phyloP scores from a whole-genome alignment of 2,797 vertebrate genomes.

The Triplophysa bombifrons region DNA sequence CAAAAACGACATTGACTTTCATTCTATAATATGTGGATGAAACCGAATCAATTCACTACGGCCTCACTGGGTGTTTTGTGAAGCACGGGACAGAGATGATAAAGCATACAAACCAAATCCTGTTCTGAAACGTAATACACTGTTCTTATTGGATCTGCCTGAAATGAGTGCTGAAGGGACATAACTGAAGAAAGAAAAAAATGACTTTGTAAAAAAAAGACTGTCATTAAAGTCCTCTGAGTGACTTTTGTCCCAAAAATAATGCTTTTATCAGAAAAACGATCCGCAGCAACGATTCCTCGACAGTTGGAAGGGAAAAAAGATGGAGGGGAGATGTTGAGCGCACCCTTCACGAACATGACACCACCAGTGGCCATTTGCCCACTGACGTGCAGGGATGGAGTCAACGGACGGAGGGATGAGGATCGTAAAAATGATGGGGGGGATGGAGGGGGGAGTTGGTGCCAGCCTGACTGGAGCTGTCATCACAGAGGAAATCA shows the following conservation, averaged over 20 bases:
- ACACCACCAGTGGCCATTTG: conserved; percentile 86
- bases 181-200: conserved; percentile 55
- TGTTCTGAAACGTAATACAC: conserved; percentile 53
- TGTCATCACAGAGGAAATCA: conserved; percentile 94
- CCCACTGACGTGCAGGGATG: conserved; percentile 77
- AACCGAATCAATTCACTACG: conserved; percentile 11
- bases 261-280: conserved; percentile 87
- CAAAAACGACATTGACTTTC: neutral
- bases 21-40: conserved; percentile 25
- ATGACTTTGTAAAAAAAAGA: conserved; percentile 61
- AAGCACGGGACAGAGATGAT: conserved; percentile 59
- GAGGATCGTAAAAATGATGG: conserved; percentile 40
- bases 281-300: conserved; percentile 80
- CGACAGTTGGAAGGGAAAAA: conserved; percentile 76
- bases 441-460: conserved; percentile 65
- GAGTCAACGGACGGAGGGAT: conserved; percentile 48
- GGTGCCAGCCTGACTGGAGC: conserved; percentile 96
- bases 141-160: conserved; percentile 57
- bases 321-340: conserved; percentile 67
- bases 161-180: conserved; percentile 59
- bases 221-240: conserved; percentile 73
- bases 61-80: conserved; percentile 30
- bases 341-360: conserved; percentile 83
- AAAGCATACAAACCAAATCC: conserved; percentile 51
- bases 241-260: conserved; percentile 81